A percentile compares a stretch with the other conserved stretches of the same genome.
These are phyloP conservation scores for Pentamera pediparva DNA, from an alignment of 53 echinoderm and acorn worm genomes.

Conservation along the genomic window DNA sequence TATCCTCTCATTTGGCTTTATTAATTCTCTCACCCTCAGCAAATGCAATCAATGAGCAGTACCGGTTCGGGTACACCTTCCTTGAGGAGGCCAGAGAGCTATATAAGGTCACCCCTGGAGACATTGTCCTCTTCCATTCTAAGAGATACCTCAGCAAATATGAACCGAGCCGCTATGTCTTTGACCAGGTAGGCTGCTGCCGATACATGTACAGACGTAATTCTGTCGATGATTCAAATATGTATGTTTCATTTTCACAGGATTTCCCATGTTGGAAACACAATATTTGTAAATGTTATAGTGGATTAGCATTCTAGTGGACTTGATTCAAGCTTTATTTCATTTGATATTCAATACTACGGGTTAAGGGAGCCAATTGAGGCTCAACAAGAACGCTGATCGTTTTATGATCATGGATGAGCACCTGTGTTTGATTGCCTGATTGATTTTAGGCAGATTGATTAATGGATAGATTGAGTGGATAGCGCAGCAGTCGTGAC, in stretches of 20 bases:
- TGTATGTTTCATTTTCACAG: neutral
- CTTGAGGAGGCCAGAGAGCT: conserved; percentile 45
- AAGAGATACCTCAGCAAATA: conserved; percentile 83
- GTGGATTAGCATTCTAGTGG: neutral
- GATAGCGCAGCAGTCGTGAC: too few relatives aligned
- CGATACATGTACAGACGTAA: too few relatives aligned
- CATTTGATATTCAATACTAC: too few relatives aligned
- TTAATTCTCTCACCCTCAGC: conserved; percentile 40
- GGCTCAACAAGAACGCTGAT: too few relatives aligned
- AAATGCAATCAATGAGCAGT: conserved; percentile 75
- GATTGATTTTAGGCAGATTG: too few relatives aligned
- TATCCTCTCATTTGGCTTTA: neutral
- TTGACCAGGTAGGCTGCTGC: conserved; percentile 56
- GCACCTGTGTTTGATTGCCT: too few relatives aligned
- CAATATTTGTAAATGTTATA: neutral
- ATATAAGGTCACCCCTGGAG: conserved; percentile 73
- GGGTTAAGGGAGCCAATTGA: too few relatives aligned
- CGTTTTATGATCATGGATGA: too few relatives aligned
- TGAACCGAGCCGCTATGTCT: conserved; percentile 82
- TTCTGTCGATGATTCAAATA: too few relatives aligned
- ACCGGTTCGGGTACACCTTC: conserved; percentile 81
- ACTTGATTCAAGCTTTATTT: neutral
- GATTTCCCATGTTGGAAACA: neutral
- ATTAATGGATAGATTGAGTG: too few relatives aligned
- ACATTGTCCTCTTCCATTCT: conserved; percentile 75